Percentiles rank a stretch among this genome's conserved stretches.
These are phyloP conservation scores for Gobiocypris rarus DNA, from an alignment of 2,113 vertebrate species.

Conservation along the genomic window DNA sequence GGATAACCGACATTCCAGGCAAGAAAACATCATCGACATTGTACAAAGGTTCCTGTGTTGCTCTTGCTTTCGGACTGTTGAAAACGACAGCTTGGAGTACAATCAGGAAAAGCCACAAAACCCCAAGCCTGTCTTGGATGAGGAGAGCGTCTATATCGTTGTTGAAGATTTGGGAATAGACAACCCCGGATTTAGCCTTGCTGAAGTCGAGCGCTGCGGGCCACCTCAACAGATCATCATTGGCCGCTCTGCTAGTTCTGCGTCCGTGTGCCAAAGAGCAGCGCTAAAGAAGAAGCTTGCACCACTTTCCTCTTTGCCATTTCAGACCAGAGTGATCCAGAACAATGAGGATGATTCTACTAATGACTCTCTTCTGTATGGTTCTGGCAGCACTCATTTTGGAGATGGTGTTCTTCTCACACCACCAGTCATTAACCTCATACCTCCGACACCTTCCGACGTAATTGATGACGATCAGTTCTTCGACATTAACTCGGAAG, in stretches of 20 bases:
- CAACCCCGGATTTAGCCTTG: slow-evolving; percentile 68
- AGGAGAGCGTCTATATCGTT: slow-evolving; percentile 64
- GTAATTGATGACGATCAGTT: slow-evolving; percentile 70
- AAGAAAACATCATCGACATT: background rate
- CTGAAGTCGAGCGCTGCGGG: slow-evolving; percentile 19
- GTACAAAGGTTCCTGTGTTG: slow-evolving; percentile 65
- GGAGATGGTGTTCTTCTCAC: slow-evolving; percentile 59
- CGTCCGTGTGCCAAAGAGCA: slow-evolving; percentile 57
- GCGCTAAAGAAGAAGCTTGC: slow-evolving; percentile 65
- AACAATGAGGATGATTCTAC: slow-evolving; percentile 50
- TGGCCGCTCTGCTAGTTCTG: slow-evolving; percentile 63
- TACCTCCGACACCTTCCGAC: slow-evolving; percentile 77
- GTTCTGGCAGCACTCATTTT: slow-evolving; percentile 32
- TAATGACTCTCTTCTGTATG: slow-evolving; percentile 47
- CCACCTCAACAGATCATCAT: slow-evolving; percentile 29
- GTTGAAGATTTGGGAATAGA: slow-evolving; percentile 71
- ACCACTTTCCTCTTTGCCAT: slow-evolving; percentile 66
- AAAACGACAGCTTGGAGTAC: slow-evolving; percentile 52
- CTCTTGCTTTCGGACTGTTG: slow-evolving; percentile 56
- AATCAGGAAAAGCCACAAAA: slow-evolving; percentile 53
- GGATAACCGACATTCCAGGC: slow-evolving; percentile 12
- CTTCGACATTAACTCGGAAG: slow-evolving; percentile 72
- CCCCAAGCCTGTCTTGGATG: slow-evolving; percentile 48
- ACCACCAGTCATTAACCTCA: slow-evolving; percentile 74
- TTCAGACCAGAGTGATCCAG: slow-evolving; percentile 45